phyloP scores from a whole-genome alignment of 1,140 invertebrate species.

The Copidosoma floridanum region DNA sequence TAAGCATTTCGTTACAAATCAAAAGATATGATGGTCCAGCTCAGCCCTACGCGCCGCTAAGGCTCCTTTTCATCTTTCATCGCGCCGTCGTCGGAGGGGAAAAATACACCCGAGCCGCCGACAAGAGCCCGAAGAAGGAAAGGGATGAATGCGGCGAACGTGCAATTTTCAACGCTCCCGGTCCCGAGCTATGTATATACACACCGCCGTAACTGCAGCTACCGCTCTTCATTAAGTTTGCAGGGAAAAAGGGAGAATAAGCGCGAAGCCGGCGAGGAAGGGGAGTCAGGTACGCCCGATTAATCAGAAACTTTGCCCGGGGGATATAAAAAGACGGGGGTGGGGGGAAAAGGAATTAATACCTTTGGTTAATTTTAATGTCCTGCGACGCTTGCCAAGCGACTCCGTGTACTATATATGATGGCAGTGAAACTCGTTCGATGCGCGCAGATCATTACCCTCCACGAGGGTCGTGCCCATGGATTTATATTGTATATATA shows the following conservation, averaged over 20 bases:
- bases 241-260: neutral
- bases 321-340: neutral
- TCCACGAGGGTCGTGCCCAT: no score
- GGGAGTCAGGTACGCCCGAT: conserved; percentile 5
- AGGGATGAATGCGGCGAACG: conserved; percentile 17
- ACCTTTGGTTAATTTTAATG: conserved; percentile 21
- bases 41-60: no score
- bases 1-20: no score
- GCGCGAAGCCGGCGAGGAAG: neutral
- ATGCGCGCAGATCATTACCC: neutral
- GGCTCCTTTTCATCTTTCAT: no score
- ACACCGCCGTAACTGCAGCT: no score
- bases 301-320: conserved; percentile 18
- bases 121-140: no score
- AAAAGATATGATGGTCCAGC: no score
- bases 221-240: conserved; percentile 18
- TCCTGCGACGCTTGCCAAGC: no score
- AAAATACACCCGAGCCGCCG: neutral
- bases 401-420: no score
- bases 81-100: no score
- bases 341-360: conserved; percentile 11
- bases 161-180: neutral
- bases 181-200: neutral
- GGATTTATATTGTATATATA: no score
- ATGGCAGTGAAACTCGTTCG: neutral